Base-by-base conservation (phyloP, 2,888 invertebrate species). In the Temnothorax rugatulus region DNA sequence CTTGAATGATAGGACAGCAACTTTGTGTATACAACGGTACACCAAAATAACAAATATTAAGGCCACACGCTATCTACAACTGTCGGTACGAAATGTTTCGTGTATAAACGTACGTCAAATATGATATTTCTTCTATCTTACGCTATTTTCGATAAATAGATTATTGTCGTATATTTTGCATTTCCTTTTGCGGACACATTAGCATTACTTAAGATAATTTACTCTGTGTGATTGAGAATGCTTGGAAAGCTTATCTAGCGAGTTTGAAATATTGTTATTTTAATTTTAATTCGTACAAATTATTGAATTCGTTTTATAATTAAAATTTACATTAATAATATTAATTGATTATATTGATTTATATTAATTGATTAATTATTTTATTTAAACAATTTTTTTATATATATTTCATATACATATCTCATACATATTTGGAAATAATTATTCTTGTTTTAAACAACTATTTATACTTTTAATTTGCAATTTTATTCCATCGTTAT, bases 21-120 rank as follows among this genome's bases (percentile, higher is more conserved):
- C 5, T 25, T 18, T 44, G 15, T 18, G 47, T 44, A 0, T 18
- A 29, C 29, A 47, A n/a, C n/a, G 5, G 9, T 63, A 38, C 4
- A n/a, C 61, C 9, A 63, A 63, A 63, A 34, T 66, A 44, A 68
- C 66, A 66, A 44, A 4, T 66, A 44, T 8, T 7, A 44, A 44
- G 8, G 3, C 21, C 8, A 13, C 2, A 50, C 50, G 52, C 21
- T 52, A n/a, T 3, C 3, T 29, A 29, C 52, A 54, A 54, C 8
- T 54, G 38, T 41, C 13, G 8, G 15, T 63, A n/a, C 13, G 21
- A 41, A 41, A 63, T 64, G 21, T 41, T 41, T 64, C 9, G 61
- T 18, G 18, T 38, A 18, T 29, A 29, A 63, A 63, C 34, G 34
- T 61, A 63, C 34, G 38, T n/a, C 21, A 41, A 64, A 64, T 64